These are phyloP conservation scores for Clarias pachynema DNA, from an alignment of 2,797 vertebrate species.

Conservation along the genomic window DNA sequence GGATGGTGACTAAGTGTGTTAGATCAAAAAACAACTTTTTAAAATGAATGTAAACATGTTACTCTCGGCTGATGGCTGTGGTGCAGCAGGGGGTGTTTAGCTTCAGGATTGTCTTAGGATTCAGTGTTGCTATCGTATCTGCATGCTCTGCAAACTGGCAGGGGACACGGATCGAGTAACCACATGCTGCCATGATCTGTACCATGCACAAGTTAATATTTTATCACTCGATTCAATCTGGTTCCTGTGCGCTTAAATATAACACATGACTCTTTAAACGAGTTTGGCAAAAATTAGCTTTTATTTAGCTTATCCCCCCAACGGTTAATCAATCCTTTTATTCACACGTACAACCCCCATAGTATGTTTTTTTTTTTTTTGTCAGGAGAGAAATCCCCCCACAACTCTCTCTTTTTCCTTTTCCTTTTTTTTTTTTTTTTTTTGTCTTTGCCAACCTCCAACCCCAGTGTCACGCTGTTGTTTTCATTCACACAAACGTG, in stretches of 20 bases:
- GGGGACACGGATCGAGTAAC: neutral
- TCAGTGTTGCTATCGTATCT: neutral
- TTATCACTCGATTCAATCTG: neutral
- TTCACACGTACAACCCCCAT: slow-evolving; percentile 74
- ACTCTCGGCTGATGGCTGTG: neutral
- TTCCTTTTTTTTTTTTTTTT: slow-evolving; percentile 41
- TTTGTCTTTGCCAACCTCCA: slow-evolving; percentile 55
- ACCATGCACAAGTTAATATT: neutral
- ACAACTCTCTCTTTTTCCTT: slow-evolving; percentile 40
- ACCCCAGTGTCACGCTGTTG: slow-evolving; percentile 68
- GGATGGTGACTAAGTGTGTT: too few species aligned
- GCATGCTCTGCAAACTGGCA: neutral
- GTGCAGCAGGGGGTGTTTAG: neutral
- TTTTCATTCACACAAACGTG: slow-evolving; percentile 70
- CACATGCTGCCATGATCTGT: slow-evolving; percentile 1
- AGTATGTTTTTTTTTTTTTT: slow-evolving; percentile 73
- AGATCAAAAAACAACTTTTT: too few species aligned
- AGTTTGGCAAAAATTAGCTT: slow-evolving; percentile 52
- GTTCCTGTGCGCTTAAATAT: neutral
- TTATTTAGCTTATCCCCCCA: slow-evolving; percentile 66
- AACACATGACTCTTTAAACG: neutral
- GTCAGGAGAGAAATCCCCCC: slow-evolving; percentile 71
- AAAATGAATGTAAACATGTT: too few species aligned
- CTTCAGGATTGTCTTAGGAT: neutral
- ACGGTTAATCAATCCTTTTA: slow-evolving; percentile 72